A percentile compares a stretch with the other conserved stretches of the same genome.
Conservation (phyloP, 2,797 vertebrate species). For the Neomorphus geoffroyi region DNA sequence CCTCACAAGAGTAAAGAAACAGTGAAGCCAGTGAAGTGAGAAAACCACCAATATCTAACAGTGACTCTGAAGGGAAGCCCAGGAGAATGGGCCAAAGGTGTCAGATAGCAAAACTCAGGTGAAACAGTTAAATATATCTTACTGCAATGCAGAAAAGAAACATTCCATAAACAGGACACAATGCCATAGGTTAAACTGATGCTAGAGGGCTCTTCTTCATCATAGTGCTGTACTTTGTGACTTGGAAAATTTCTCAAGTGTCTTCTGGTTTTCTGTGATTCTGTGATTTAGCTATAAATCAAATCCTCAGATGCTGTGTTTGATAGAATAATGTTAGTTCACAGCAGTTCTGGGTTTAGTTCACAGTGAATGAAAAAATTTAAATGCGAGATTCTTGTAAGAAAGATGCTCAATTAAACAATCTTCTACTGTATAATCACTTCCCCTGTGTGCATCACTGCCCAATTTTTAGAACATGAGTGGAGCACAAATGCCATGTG, state of each 20-base stretch:
- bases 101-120: background rate
- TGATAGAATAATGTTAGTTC: background rate
- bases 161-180: background rate
- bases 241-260: background rate
- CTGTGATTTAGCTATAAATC: background rate
- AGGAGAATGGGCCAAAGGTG: background rate
- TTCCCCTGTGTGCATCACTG: background rate
- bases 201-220: background rate
- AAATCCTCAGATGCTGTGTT: background rate
- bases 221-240: background rate
- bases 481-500: background rate
- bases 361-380: background rate
- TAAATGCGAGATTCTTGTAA: background rate
- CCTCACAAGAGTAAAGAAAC: background rate
- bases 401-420: background rate
- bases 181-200: background rate
- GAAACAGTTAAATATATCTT: background rate
- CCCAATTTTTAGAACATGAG: background rate
- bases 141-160: background rate
- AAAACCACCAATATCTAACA: background rate
- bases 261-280: background rate
- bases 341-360: background rate
- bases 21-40: background rate
- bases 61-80: background rate
- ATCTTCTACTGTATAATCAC: background rate